Base-by-base conservation (phyloP, 2,888 invertebrate genomes). In the Heterodera filipjevi region DNA sequence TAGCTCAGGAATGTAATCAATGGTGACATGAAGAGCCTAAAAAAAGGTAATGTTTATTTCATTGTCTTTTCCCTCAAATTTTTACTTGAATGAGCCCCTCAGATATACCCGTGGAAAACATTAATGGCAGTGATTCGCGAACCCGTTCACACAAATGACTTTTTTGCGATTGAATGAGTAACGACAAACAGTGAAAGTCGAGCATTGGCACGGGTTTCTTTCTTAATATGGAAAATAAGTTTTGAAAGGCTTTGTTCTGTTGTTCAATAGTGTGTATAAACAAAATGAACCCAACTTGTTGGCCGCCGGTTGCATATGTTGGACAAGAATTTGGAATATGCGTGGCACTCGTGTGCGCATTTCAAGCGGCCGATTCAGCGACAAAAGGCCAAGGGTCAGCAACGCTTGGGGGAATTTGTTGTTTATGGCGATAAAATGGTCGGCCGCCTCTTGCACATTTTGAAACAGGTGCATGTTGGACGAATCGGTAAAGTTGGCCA, bases 111-210 rank as follows among this genome's bases (percentile, higher is more conserved):
- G 95, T 95, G 0, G 94, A 93, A 89, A 97, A 92, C 94, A 99
- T 95, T 71, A 94, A 93, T 84, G 95, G 95, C 44, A 98, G 91
- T 66, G 97, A 92, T 79, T 94, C 94, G 79, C 93, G 93, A 6
- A 96, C 93, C 46, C 86, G 84, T 46, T 87, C 87, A 81, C 89
- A 87, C 14, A 82, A 74, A 85, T 95, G 95, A 84, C 91, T 90
- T 12, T 93, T 92, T 0, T 95, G 93, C 0, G 97, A 94, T 89
- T 94, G 93, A 0, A 95, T 95, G 12, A 99, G 90, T 83, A 97
- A 92, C 44, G 95, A 95, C 33, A 99, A 93, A 89, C 96, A 98
- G 44, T 94, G 93, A 90, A 96, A 97, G 73, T 97, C 94, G 0
- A 95, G 93, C 0, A 95, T 94, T 89, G 98, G 96, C n/a, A 90